These are phyloP conservation scores for Mystacornis crossleyi DNA, from an alignment of 2,113 vertebrate genomes.

Conservation along the genomic window DNA sequence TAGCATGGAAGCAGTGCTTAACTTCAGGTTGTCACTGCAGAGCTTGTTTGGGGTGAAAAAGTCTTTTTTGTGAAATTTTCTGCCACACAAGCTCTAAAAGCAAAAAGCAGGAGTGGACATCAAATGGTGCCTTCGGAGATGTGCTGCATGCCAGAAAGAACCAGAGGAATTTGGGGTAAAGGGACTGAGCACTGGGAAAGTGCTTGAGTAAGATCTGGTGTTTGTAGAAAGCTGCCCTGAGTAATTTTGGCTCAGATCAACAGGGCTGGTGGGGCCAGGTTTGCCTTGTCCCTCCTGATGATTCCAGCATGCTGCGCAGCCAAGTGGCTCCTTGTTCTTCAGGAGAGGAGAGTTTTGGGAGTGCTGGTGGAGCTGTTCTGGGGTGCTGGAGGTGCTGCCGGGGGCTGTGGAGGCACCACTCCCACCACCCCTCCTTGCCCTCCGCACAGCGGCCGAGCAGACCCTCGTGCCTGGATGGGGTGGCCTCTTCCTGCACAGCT, in stretches of 20 bases:
- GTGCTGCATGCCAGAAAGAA: not conserved
- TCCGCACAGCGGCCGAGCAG: rapidly evolving
- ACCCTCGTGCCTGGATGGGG: not conserved
- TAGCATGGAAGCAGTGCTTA: not conserved
- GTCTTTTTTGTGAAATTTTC: not conserved
- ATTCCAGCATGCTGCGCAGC: not conserved
- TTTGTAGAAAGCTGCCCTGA: not conserved
- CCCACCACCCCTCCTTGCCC: not conserved
- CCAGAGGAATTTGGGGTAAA: not conserved
- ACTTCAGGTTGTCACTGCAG: not conserved
- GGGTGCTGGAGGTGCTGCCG: not conserved
- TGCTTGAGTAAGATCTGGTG: not conserved
- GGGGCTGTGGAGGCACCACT: not conserved
- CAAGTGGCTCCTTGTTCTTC: not conserved
- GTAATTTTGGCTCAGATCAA: not conserved
- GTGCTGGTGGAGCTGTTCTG: not conserved
- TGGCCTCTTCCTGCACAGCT: not conserved
- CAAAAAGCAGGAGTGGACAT: not conserved
- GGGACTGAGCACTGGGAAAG: not conserved
- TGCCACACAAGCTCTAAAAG: not conserved
- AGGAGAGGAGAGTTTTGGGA: not conserved
- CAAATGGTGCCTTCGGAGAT: not conserved
- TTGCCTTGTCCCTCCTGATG: not conserved
- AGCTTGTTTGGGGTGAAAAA: not conserved
- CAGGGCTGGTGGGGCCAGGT: rapidly evolving